Evolutionary conservation across 1,140 invertebrate species (phyloP), one percentile per base, ranked within the genome.

Genomic region (Drosophila athabasca): DNA sequence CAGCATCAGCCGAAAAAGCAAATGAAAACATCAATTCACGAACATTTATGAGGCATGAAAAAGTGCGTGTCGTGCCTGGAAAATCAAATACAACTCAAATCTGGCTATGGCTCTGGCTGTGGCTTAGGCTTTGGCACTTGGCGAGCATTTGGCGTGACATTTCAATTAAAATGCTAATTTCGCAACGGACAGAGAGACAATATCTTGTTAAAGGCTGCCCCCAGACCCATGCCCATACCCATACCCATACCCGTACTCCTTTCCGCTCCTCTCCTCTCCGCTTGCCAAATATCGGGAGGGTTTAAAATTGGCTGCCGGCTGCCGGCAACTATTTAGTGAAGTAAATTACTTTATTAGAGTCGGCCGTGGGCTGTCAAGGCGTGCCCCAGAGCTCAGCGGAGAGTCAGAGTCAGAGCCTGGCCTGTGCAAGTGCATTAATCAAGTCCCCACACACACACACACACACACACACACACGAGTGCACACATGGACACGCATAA

Each of bases 111-210:
- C 51, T 24, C 2, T 0, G 22, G 22, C 51, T 24, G 0, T 0
- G 22, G 22, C 22, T 24, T 2, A 3, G 22, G 35, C 59, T 62
- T 72, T 77, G 75, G 69, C 78, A 80, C 71, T 80, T 80, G 77
- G 77, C 72, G 64, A n/a, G 43, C 60, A 58, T 70, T 70, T 58
- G 62, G 74, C 79, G 79, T 82, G 79, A 82, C 79, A 83, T 82
- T 82, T 82, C 79, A 82, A 82, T 82, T 82, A 82, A 82, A 82
- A 82, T 82, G 79, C 79, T 82, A 82, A 82, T 82, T 82, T 83
- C 46, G 58, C 15, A 55, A 65, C 55, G 76, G 53, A 67, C 35
- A 19, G 59, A 57, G 48, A 41, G 61, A 24, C 59, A 41, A 39
- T n/a, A 60, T 39, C 44, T 66, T 31, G 55, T 66, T 67, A 50